A percentile compares a stretch with the other conserved stretches of the same genome.
Evolutionary conservation across 2,888 invertebrate genomes (phyloP).

Genomic region (Drosophila vallismaia): DNA sequence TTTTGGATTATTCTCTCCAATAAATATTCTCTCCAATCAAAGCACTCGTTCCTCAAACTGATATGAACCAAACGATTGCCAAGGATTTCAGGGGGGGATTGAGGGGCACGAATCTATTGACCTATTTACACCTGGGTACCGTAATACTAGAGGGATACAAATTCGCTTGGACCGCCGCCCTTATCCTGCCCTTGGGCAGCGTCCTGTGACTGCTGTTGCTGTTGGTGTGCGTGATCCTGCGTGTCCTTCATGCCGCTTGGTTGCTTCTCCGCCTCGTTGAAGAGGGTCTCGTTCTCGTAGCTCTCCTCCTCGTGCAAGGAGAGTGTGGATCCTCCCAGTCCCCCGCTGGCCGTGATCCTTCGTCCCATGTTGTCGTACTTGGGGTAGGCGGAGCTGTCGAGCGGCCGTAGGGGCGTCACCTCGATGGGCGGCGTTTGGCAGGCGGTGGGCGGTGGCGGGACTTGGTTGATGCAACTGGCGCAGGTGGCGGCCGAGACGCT

Average conservation of each 20-base stretch:
- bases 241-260: slow-evolving; percentile 52
- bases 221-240: slow-evolving; percentile 41
- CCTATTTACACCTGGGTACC: slow-evolving; percentile 82
- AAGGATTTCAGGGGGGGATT: slow-evolving; percentile 20
- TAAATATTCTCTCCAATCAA: slow-evolving; percentile 1
- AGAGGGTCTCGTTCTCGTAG: slow-evolving; percentile 82
- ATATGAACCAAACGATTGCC: slow-evolving; percentile 76
- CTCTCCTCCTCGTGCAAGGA: slow-evolving; percentile 89
- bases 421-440: slow-evolving; percentile 79
- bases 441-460: slow-evolving; percentile 52
- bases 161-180: slow-evolving; percentile 72
- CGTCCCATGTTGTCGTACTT: slow-evolving; percentile 96
- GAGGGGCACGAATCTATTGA: slow-evolving; percentile 65
- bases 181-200: slow-evolving; percentile 65
- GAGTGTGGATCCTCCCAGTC: slow-evolving; percentile 88
- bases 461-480: slow-evolving; percentile 73
- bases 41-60: slow-evolving; percentile 49
- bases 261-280: slow-evolving; percentile 78
- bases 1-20: slow-evolving; percentile 4
- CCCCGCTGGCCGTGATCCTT: slow-evolving; percentile 93
- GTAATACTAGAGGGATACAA: slow-evolving; percentile 84
- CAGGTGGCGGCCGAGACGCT: slow-evolving; percentile 62
- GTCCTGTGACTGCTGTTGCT: slow-evolving; percentile 63
- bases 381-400: slow-evolving; percentile 74
- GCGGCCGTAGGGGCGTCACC: slow-evolving; percentile 73